phyloP scores from a whole-genome alignment of 2,888 invertebrate species.

The Mylabris sibirica region DNA sequence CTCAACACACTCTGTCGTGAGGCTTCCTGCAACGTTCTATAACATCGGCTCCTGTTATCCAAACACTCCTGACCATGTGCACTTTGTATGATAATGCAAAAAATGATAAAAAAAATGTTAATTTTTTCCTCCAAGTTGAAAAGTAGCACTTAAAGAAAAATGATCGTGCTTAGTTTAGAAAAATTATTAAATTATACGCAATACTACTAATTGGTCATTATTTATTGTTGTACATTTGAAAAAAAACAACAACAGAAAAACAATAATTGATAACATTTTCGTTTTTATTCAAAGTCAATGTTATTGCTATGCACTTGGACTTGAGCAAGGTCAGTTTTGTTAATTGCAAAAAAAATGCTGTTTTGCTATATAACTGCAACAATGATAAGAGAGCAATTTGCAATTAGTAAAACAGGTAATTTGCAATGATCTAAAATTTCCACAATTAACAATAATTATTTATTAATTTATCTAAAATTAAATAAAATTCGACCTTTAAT shows the following conservation, averaged over 20 bases:
- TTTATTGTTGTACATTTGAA: slow-evolving; percentile 13
- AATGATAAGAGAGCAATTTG: no score
- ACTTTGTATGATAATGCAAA: slow-evolving; percentile 14
- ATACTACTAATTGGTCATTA: not conserved
- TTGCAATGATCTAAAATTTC: not conserved
- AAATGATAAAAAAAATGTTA: not conserved
- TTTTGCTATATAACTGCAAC: not conserved
- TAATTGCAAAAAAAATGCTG: not conserved
- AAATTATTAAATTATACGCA: not conserved
- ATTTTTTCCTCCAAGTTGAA: not conserved
- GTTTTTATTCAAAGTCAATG: not conserved
- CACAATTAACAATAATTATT: not conserved
- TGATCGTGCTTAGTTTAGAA: not conserved
- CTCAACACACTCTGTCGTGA: slow-evolving; percentile 61
- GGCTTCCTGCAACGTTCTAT: slow-evolving; percentile 55
- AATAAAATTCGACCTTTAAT: not conserved
- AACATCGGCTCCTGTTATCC: slow-evolving; percentile 35
- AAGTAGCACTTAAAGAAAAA: no score
- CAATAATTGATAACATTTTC: slow-evolving; percentile 11
- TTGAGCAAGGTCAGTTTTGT: slow-evolving; percentile 7
- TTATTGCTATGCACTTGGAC: slow-evolving; percentile 14
- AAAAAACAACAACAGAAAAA: slow-evolving; percentile 17
- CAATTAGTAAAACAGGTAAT: not conserved
- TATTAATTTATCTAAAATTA: not conserved
- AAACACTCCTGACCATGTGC: slow-evolving; percentile 36